Base-by-base conservation (phyloP, 1,140 invertebrate species). In the Penaeus vannamei region DNA sequence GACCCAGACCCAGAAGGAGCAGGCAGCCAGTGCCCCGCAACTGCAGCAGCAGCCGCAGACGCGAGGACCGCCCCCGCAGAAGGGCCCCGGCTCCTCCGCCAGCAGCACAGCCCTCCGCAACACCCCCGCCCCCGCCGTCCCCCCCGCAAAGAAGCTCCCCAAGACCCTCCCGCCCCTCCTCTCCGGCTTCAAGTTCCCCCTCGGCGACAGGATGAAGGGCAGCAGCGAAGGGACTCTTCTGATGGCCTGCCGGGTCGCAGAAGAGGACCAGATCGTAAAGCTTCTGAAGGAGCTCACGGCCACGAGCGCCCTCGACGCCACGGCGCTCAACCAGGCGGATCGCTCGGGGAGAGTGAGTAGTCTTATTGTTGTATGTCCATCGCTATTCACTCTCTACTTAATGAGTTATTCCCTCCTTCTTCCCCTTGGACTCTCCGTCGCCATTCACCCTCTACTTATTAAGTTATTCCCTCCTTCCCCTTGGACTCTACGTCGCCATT, bases 261-360 rank as follows among this genome's bases (percentile, higher is more conserved):
- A 91, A 82, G 90, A 91, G 83, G 90, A 91, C 29, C 90, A 91
- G 60, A 80, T 91, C 23, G 32, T 91, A 46, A 85, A 84, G 85
- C 82, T 91, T 20, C 59, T 91, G 84, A 91, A 90, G 72, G 90
- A 91, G 72, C 69, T 91, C 20, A 85, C 77, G 20, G 84, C 77
- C 14, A 77, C 88, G 4, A 81, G 88, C 42, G 82, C 62, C 26
- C 84, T 91, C 10, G 90, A 90, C 17, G 69, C 53, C 14, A 36
- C 86, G 8, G 62, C 81, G 66, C 46, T 91, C 81, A 91, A 91
- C 81, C 90, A 91, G 72, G 8, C 72, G 12, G 91, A 91, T 76
- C 82, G 83, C 29, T 64, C 87, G 20, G 90, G 91, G 22, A 89
- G 91, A 84, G 91, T 91, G 42, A 90, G 91, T 89, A 88, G 23